Evolutionary conservation across 1,140 invertebrate genomes (phyloP).

Genomic region (Drosophila melanica): DNA sequence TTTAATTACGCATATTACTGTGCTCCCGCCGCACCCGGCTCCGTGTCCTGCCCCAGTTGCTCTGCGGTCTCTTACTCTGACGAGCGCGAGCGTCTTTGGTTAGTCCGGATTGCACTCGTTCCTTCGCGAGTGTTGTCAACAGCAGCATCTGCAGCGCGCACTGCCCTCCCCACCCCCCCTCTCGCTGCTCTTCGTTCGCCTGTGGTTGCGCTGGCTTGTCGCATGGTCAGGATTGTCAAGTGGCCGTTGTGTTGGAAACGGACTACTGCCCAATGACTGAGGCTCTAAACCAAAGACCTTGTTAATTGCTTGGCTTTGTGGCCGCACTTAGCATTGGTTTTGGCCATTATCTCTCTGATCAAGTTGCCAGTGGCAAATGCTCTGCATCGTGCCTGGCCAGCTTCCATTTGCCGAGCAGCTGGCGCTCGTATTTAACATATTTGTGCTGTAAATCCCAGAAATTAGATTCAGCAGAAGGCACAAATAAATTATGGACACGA

Average conservation of each 20-base stretch:
- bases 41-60: slow-evolving; percentile 29
- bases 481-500: slow-evolving; percentile 64
- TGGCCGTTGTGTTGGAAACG: slow-evolving; percentile 15
- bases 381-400: not conserved
- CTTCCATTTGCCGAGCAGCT: slow-evolving; percentile 1
- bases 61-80: slow-evolving; percentile 66
- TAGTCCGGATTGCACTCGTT: slow-evolving; percentile 18
- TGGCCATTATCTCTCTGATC: slow-evolving; percentile 27
- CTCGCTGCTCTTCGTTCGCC: slow-evolving; percentile 1
- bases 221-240: slow-evolving; percentile 57
- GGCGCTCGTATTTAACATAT: slow-evolving; percentile 65
- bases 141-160: slow-evolving; percentile 40
- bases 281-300: slow-evolving; percentile 57
- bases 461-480: slow-evolving; percentile 65
- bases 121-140: slow-evolving; percentile 66
- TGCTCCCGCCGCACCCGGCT: slow-evolving; percentile 22
- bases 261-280: slow-evolving; percentile 42
- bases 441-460: slow-evolving; percentile 64
- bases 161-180: slow-evolving; percentile 25
- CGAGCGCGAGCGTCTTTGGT: slow-evolving; percentile 63
- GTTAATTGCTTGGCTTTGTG: slow-evolving; percentile 72
- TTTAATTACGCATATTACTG: slow-evolving; percentile 80
- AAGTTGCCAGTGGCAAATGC: slow-evolving; percentile 1
- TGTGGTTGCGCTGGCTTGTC: slow-evolving; percentile 65
- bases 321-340: slow-evolving; percentile 49